phyloP scores from a whole-genome alignment of 2,797 vertebrate genomes.

The Salarias fasciatus region DNA sequence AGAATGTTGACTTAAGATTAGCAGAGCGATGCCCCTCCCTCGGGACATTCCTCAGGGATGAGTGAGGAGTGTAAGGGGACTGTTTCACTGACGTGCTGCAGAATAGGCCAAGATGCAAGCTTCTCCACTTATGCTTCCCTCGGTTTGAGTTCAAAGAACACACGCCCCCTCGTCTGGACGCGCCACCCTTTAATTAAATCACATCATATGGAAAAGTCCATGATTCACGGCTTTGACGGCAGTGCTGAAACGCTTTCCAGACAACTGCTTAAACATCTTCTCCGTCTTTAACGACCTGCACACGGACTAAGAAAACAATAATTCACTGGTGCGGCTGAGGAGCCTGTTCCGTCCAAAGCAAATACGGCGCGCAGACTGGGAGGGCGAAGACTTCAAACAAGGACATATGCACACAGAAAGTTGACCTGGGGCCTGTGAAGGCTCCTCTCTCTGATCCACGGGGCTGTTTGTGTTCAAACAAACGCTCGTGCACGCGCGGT shows the following conservation, averaged over 20 bases:
- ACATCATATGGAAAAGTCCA: constrained; percentile 57
- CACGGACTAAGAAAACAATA: constrained; percentile 14
- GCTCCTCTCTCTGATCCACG: constrained; percentile 4
- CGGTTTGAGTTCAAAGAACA: constrained; percentile 9
- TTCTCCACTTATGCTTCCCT: neutral
- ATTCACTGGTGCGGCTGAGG: constrained; percentile 7
- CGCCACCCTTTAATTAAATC: constrained; percentile 36
- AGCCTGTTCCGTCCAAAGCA: constrained; percentile 33
- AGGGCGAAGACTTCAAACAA: constrained; percentile 21
- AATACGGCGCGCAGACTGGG: constrained; percentile 18
- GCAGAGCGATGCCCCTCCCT: constrained; percentile 43
- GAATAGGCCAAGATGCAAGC: neutral
- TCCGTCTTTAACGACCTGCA: constrained; percentile 44
- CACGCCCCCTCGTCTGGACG: constrained; percentile 7
- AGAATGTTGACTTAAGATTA: constrained; percentile 64
- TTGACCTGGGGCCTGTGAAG: neutral
- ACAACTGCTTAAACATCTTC: constrained; percentile 32
- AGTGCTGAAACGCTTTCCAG: constrained; percentile 35
- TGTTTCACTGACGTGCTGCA: neutral
- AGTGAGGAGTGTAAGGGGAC: constrained; percentile 21
- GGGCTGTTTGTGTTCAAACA: constrained; percentile 61
- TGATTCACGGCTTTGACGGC: constrained; percentile 24
- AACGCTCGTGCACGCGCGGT: constrained; percentile 17
- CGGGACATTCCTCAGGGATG: constrained; percentile 57
- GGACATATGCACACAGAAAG: constrained; percentile 6